Evolutionary conservation across 2,888 invertebrate species (phyloP), one percentile per base, ranked within the genome.

Genomic region (Balanococcus diminutus): DNA sequence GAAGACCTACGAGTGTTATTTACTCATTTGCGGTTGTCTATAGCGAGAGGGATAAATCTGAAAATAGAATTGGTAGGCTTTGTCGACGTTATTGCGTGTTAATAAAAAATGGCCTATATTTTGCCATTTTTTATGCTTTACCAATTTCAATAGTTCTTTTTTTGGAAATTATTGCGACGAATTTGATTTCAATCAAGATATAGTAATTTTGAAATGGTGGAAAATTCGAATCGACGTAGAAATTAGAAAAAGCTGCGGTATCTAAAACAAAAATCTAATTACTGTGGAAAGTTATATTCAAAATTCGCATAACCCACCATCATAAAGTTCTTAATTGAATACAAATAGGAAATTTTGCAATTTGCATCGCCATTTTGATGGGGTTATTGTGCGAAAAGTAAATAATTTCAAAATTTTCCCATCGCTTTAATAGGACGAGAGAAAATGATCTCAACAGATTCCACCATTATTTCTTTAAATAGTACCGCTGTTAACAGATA

Each of bases 361-460:
- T 6, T n/a, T 51, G 51, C 8, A 8, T 46, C 6, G 5, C n/a
- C 1, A 11, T 42, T 42, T 5, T 9, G 11, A 42, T n/a, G n/a
- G n/a, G n/a, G n/a, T 11, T 42, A 11, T 11, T 3, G 31, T 32
- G 16, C 5, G 32, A 72, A 72, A n/a, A 46, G 46, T 0, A 4
- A 46, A 46, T 32, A n/a, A 72, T 32, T 16, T n/a, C 8, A 19
- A 36, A 79, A 79, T 25, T 79, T 32, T 11, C 14, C 22, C 28
- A n/a, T 61, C 36, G 36, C 32, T 8, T 61, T 31, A 79, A 36
- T 79, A 36, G n/a, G n/a, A n/a, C 36, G 75, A 1, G 36, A 36
- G 36, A 79, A 19, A 79, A 79, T 36, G n/a, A 79, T 79, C 75
- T 79, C 19, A n/a, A 79, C 36, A 19, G 75, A 79, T 79, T 79